A percentile compares a stretch with the other conserved stretches of the same genome.
Conservation (phyloP, 2,113 vertebrate species). For the Fulmarus glacialis region DNA sequence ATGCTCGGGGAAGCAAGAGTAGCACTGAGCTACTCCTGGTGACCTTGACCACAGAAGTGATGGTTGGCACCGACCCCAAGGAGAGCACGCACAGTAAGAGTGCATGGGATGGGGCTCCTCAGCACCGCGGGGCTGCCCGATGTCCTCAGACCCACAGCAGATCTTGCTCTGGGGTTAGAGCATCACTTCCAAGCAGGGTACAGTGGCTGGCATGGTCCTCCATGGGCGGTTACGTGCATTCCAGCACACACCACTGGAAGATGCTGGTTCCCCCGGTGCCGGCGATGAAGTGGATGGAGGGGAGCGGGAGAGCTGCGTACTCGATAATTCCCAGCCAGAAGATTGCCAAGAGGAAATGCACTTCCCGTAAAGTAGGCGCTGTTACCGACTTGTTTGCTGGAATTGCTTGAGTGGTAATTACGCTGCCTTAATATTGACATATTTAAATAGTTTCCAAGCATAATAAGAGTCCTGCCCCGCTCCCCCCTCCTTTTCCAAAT, state of each 20-base stretch:
- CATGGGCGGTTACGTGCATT: accelerated
- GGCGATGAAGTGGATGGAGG: not conserved
- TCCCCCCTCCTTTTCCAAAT: not conserved
- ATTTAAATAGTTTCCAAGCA: conserved; percentile 58
- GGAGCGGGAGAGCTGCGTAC: not conserved
- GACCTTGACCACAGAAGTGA: not conserved
- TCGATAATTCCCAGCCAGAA: not conserved
- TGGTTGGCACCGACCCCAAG: not conserved
- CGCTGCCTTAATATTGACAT: conserved; percentile 30
- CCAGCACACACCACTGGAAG: not conserved
- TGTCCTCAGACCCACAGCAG: not conserved
- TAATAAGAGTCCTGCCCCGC: not conserved
- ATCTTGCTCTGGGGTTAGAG: not conserved
- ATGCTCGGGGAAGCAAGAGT: not conserved
- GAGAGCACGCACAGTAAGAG: not conserved
- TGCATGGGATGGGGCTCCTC: not conserved
- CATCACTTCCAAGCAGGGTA: not conserved
- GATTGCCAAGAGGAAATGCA: conserved; percentile 51
- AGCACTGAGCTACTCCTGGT: not conserved
- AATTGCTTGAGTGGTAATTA: conserved; percentile 51
- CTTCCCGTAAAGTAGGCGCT: conserved; percentile 33
- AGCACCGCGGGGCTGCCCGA: accelerated
- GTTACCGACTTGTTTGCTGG: conserved; percentile 43
- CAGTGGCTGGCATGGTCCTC: accelerated
- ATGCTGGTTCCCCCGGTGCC: not conserved